Evolutionary conservation across 2,888 invertebrate genomes (phyloP), one percentile per base, ranked within the genome.

Genomic region (Callyntrura guangdongensis): DNA sequence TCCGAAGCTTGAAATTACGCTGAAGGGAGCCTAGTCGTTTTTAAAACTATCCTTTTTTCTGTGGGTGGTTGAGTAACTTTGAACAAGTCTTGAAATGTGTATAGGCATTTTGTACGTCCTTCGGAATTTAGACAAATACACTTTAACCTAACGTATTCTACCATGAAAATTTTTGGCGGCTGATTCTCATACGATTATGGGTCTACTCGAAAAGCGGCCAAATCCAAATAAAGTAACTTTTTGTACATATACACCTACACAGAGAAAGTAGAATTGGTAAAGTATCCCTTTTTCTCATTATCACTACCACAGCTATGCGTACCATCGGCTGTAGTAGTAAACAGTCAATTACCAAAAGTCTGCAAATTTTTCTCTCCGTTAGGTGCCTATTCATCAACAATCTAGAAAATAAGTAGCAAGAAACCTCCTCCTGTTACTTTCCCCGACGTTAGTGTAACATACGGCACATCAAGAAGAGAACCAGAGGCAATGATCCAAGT

Each of bases 401-500:
- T 56, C 47, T 27, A 59, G 36, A 79, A 47, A 25, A 59, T 36
- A 79, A 56, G 59, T 81, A 45, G 47, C 56, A 56, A 56, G 6
- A 36, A 47, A 59, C 59, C 69, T 53, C 53, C 84, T n/a, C 69
- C 69, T 61, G 9, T 53, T 69, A 20, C 84, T 84, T 69, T 79
- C 56, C 25, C 17, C 25, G 20, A 25, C 59, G 8, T 25, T 49
- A 27, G 36, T 77, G 79, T 67, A 79, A 59, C 77, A 77, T n/a
- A 59, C 25, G 36, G 25, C 59, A 59, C 77, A 49, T 36, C 67
- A 17, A 64, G 64, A 17, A 64, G 49, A 87, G 67, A 79, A 84
- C 85, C 85, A 64, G 85, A 84, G 89, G 89, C 89, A 89, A 89
- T 89, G 89, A 89, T 89, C 89, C 89, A 89, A 89, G 85, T 89